Conservation (phyloP, 23 tunicate genomes). For the Trididemnum nubilum region DNA sequence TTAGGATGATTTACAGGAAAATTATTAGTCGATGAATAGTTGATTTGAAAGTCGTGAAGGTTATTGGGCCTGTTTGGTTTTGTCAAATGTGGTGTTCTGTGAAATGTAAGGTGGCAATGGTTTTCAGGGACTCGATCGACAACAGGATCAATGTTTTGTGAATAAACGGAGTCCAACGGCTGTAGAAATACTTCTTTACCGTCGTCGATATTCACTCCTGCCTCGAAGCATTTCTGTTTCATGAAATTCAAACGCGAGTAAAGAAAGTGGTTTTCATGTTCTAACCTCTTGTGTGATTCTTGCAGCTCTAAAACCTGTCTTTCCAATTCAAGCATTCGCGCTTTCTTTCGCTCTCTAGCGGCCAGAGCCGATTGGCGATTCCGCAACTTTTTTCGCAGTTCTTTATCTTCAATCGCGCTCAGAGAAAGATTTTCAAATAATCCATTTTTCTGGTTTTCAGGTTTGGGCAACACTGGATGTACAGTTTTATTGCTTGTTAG, state of each 20-base stretch:
- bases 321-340: slow-evolving; percentile 83
- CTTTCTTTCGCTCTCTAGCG: slow-evolving; percentile 94
- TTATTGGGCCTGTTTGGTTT: not conserved
- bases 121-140: not conserved
- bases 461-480: slow-evolving; percentile 67
- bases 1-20: not conserved
- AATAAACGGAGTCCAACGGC: not conserved
- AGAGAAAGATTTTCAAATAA: slow-evolving; percentile 32
- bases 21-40: not conserved
- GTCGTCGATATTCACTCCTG: slow-evolving; percentile 40
- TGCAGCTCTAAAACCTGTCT: slow-evolving; percentile 61
- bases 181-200: slow-evolving; percentile 21
- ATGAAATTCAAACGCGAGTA: slow-evolving; percentile 25
- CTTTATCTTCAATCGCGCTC: slow-evolving; percentile 86
- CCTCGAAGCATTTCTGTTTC: slow-evolving; percentile 27
- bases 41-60: not conserved
- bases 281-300: slow-evolving; percentile 36
- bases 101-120: not conserved
- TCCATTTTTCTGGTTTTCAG: slow-evolving; percentile 22
- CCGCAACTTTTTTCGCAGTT: slow-evolving; percentile 88
- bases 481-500: slow-evolving; percentile 44
- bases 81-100: not conserved
- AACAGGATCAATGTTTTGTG: not conserved
- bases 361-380: slow-evolving; percentile 97
- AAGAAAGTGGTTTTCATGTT: slow-evolving; percentile 59